Evolutionary conservation across 1,140 invertebrate genomes (phyloP), one percentile per base, ranked within the genome.

Genomic region (Drosophila busckii): DNA sequence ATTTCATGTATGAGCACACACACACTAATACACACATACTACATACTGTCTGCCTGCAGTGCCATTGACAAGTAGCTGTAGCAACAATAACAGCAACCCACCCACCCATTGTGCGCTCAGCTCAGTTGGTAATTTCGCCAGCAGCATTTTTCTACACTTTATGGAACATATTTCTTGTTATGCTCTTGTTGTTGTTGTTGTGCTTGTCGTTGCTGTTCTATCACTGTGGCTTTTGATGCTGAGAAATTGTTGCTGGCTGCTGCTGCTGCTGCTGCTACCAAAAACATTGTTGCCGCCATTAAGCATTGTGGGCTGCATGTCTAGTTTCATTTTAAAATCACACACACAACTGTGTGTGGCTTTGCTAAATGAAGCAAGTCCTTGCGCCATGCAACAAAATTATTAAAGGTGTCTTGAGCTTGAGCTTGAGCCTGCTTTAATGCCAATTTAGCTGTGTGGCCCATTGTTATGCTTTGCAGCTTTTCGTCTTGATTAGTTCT

Each of bases 51-150:
- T 41, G 32, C 17, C 49, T 16, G 55, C 58, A 58, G 58, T 54
- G 71, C 71, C 45, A 66, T 70, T 76, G 71, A 70, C 70, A 76
- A 78, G 55, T 52, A 54, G 60, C 48, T 41, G 70, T 54, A 48
- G 40, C 63, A 73, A 44, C 17, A 54, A 32, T 34, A 53, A 32
- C 20, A 45, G 26, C 23, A 52, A 34, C 37, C 19, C 20, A 28
- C 29, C 49, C 49, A 23, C 62, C 67, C 67, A 34, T 22, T 49
- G 45, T 44, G 55, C 23, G 37, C 22, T 22, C 34, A 22, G 55
- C 38, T 70, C 66, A 54, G 67, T 37, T 66, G 67, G 67, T 45
- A 67, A 60, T 65, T 60, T 61, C 41, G n/a, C 48, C 41, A 31
- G 16, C 49, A 62, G 54, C 66, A 55, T 60, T 76, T 75, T 78